Conservation (phyloP, 1,140 invertebrate genomes). For the Mamestra configurata region DNA sequence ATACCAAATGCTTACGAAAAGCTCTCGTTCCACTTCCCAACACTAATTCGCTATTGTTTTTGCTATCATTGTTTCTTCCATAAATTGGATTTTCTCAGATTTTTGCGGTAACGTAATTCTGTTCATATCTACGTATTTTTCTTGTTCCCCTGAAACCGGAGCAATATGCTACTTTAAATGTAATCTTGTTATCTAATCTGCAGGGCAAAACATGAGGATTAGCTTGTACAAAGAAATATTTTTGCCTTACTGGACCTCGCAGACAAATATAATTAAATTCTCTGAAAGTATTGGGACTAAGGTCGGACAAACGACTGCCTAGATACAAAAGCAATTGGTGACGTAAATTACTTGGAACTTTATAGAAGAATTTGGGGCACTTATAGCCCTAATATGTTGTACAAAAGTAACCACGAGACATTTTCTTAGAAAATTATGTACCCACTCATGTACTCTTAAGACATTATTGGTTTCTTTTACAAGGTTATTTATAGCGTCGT, state of each 20-base stretch:
- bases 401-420: not conserved
- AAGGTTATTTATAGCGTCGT: not conserved
- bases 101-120: constrained; percentile 11
- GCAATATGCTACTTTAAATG: constrained; percentile 38
- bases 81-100: constrained; percentile 25
- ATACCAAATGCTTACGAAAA: not conserved
- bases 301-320: constrained; percentile 8
- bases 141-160: not conserved
- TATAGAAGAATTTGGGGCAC: constrained; percentile 1
- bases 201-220: constrained; percentile 50
- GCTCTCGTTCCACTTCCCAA: not conserved
- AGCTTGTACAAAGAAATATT: constrained; percentile 54
- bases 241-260: constrained; percentile 37
- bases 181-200: constrained; percentile 52
- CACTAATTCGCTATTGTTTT: constrained; percentile 5
- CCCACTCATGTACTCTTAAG: not conserved
- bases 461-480: not conserved
- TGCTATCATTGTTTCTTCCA: constrained; percentile 18
- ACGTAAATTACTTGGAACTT: constrained; percentile 4
- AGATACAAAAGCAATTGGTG: constrained; percentile 36
- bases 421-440: not conserved
- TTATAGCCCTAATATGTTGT: not conserved
- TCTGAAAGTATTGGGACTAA: constrained; percentile 45
- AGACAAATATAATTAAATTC: constrained; percentile 60
- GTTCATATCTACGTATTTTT: constrained; percentile 10